Percentiles rank a stretch among this genome's conserved stretches.
phyloP scores from a whole-genome alignment of 1,140 invertebrate species.

The Choristoneura fumiferana region DNA sequence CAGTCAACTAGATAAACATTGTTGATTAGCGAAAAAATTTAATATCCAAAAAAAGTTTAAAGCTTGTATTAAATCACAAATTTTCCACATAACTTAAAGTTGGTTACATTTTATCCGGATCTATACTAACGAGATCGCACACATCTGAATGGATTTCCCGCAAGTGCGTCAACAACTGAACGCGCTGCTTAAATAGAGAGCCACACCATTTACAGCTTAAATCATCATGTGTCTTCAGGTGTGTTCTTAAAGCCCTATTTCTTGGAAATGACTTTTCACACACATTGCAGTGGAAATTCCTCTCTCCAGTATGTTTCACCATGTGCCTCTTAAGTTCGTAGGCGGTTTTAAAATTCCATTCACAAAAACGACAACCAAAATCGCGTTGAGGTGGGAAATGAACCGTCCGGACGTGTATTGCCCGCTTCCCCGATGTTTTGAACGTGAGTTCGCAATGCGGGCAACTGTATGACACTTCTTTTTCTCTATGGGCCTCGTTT shows the following conservation, averaged over 20 bases:
- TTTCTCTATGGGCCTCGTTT: slow-evolving; percentile 59
- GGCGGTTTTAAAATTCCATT: slow-evolving; percentile 59
- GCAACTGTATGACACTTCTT: slow-evolving; percentile 58
- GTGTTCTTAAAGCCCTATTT: slow-evolving; percentile 54
- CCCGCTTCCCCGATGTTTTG: slow-evolving; percentile 63
- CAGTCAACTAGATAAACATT: too few relatives aligned
- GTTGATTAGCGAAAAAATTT: too few relatives aligned
- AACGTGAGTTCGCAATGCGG: slow-evolving; percentile 57
- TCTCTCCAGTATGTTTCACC: slow-evolving; percentile 59
- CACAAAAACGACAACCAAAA: slow-evolving; percentile 51
- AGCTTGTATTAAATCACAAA: slow-evolving; percentile 5
- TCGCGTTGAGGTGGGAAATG: slow-evolving; percentile 56
- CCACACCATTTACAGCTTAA: slow-evolving; percentile 53
- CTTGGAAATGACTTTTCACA: slow-evolving; percentile 69
- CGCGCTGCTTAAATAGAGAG: slow-evolving; percentile 41
- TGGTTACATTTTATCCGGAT: background rate
- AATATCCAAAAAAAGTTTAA: background rate
- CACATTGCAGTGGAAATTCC: slow-evolving; percentile 57
- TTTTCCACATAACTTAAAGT: background rate
- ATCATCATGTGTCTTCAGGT: slow-evolving; percentile 57
- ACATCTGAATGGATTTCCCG: slow-evolving; percentile 40
- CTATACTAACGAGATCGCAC: slow-evolving; percentile 24
- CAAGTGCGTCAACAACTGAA: slow-evolving; percentile 37
- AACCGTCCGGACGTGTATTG: slow-evolving; percentile 46
- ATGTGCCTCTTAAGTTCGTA: slow-evolving; percentile 65